Evolutionary conservation across 64 coral and sea anemone genomes (phyloP), one percentile per base, ranked within the genome.

Genomic region (Exaiptasia diaphana): DNA sequence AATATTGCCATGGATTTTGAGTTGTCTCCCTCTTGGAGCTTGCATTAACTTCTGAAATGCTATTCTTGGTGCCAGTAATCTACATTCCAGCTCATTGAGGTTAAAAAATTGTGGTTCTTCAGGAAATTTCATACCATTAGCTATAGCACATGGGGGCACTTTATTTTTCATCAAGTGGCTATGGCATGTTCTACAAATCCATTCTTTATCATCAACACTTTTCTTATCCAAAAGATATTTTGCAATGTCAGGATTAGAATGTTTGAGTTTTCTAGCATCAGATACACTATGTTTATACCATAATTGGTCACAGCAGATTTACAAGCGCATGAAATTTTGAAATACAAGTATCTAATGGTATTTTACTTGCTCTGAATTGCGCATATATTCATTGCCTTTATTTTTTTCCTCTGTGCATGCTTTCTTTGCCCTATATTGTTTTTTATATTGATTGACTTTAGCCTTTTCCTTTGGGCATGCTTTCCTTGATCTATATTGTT

Each of bases 11-110:
- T 38, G n/a, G 35, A 61, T 78, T 36, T 78, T 78, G 7, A 78
- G 44, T 4, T 78, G 52, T 38, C 29, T 78, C 43, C 52, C 39
- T 62, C 82, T 74, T 22, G 36, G 50, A 27, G 50, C 70, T 85
- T 85, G 68, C 68, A 85, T 60, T 35, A 85, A 39, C 15, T 61
- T 85, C 61, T 59, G 75, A 36, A 78, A 78, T 44, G 75, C 75
- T 22, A 78, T 38, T 78, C 75, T 78, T 57, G 75, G 75, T 56
- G 55, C 75, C 9, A 78, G 28, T 38, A 71, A 71, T 71, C 67
- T 86, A 75, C 83, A 86, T 21, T 86, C 82, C 67, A 82, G 68
- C 54, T 83, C 80, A 83, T 83, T 83, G 41, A 85, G 69, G 73
- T 85, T 67, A 85, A 38, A 36, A 35, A 35, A 35, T 32, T 11